phyloP scores from a whole-genome alignment of 2,888 invertebrate genomes.

The Dolichomitus sp. region DNA sequence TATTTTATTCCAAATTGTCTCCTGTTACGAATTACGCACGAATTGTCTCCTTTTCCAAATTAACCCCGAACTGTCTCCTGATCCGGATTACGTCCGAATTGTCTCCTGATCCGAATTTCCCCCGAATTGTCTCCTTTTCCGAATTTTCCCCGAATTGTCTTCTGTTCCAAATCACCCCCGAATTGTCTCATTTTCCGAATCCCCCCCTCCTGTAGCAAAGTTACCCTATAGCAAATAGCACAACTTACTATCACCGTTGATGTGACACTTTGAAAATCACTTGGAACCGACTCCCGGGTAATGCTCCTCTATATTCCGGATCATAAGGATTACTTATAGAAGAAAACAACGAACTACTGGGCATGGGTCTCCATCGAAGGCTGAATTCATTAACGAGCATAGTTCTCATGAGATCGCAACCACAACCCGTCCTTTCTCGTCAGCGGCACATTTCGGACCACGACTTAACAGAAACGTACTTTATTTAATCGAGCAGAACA shows the following conservation, averaged over 20 bases:
- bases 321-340: not conserved
- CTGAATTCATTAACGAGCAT: constrained; percentile 15
- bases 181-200: too few species aligned
- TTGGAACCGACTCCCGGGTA: not conserved
- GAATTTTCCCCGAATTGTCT: too few species aligned
- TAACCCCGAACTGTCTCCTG: too few species aligned
- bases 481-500: constrained; percentile 73
- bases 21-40: too few species aligned
- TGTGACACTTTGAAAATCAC: not conserved
- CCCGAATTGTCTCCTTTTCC: too few species aligned
- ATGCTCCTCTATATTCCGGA: not conserved
- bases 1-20: too few species aligned
- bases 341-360: not conserved
- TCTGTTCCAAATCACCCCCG: too few species aligned
- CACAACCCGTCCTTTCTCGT: not conserved
- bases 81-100: too few species aligned
- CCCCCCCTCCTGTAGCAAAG: too few species aligned
- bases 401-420: not conserved
- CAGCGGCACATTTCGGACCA: not conserved
- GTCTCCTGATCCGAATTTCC: too few species aligned
- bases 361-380: not conserved
- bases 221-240: not conserved
- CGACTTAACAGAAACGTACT: constrained; percentile 67
- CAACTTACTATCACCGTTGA: not conserved
- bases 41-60: too few species aligned